These are phyloP conservation scores for Neodiprion pinetum DNA, from an alignment of 1,140 invertebrate genomes.

Conservation along the genomic window DNA sequence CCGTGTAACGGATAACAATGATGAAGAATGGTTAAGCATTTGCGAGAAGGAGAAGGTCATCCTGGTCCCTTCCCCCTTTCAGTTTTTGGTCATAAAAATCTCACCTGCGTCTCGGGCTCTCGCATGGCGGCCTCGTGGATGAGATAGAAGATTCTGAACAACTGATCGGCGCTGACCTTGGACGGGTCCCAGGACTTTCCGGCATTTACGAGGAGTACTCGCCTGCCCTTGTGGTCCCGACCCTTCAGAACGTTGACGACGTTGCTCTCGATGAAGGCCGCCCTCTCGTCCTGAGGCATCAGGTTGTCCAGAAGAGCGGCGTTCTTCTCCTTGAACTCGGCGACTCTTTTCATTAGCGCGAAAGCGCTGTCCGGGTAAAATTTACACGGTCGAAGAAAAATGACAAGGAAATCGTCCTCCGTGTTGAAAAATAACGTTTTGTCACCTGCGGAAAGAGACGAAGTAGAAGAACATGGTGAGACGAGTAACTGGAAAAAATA, in stretches of 20 bases:
- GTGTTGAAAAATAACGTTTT: conserved; percentile 69
- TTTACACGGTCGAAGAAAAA: conserved; percentile 80
- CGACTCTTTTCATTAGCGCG: conserved; percentile 76
- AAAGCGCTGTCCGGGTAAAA: conserved; percentile 80
- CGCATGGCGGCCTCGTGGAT: conserved; percentile 77
- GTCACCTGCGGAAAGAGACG: conserved; percentile 53
- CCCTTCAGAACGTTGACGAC: conserved; percentile 77
- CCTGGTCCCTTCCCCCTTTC: too few relatives aligned
- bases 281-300: conserved; percentile 70
- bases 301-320: conserved; percentile 68
- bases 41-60: too few relatives aligned
- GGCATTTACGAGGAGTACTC: conserved; percentile 67
- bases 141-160: conserved; percentile 80
- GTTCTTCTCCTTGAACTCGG: conserved; percentile 77
- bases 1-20: too few relatives aligned
- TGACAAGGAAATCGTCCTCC: conserved; percentile 76
- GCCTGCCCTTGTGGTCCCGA: conserved; percentile 71
- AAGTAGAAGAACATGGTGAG: too few relatives aligned
- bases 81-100: conserved; percentile 1
- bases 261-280: conserved; percentile 70
- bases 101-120: conserved; percentile 75
- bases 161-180: conserved; percentile 72
- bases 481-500: not conserved
- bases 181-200: conserved; percentile 77
- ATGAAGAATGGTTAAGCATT: too few relatives aligned